Evolutionary conservation across 2,113 vertebrate species (phyloP), one percentile per base, ranked within the genome.

Genomic region (Otis tarda): DNA sequence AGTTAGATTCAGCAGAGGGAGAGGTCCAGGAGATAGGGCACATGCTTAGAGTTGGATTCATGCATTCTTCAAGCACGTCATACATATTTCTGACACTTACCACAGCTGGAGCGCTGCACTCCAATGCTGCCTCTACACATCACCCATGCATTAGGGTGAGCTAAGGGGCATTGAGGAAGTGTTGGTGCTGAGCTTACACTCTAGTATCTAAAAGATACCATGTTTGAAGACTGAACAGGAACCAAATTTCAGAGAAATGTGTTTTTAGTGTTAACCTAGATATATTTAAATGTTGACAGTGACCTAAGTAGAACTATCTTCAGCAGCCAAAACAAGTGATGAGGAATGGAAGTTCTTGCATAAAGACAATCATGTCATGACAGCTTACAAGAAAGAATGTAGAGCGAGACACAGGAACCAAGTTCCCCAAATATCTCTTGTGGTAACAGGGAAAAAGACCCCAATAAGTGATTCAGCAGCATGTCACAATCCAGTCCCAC

Each of bases 81-180:
- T 17, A 53, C 67, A 6, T 49, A 89, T 50, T 50, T 52, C 53
- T 87, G 77, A 20, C 56, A 63, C 50, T 11, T 52, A 52, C 3
- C 89, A 95, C 95, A 94, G 82, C 91, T 95, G 95, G 96, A 95
- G 78, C 1, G 6, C 65, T 59, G 41, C 18, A 4, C 43, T 77
- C 47, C 2, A 1, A 23, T n/a, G 31, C 22, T 73, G 64, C 53
- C 68, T 64, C 83, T 84, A 83, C 87, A 68, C 52, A 35, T 10
- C 3, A 0, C n/a, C 31, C 12, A 31, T 16, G 49, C 31, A 12
- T 37, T n/a, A 50, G 7, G 6, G n/a, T 33, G 7, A 52, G 70
- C 30, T 63, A 52, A 85, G 47, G 43, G 31, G 52, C 60, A 82
- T 1, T 23, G 21, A 56, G 25, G 21, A 89, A 79, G 21, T 0